Base-by-base conservation (phyloP, 2,888 invertebrate species). In the Pocota personata region DNA sequence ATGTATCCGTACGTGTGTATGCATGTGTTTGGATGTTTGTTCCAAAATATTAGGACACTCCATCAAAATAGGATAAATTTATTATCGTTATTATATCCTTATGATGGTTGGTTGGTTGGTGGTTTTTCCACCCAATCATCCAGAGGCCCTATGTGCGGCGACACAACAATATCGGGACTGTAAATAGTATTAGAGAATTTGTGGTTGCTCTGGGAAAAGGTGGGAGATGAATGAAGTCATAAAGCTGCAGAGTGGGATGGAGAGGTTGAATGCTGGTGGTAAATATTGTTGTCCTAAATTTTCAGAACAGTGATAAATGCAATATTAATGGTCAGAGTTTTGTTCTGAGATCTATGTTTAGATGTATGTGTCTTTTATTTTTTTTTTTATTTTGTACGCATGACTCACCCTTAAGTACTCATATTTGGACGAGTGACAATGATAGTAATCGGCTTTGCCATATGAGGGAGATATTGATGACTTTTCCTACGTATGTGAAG, bases 31-130 rank as follows among this genome's bases (percentile, higher is more conserved):
- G n/a, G n/a, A 35, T 55, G 43, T 62, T 55, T 78, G 46, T 60
- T 10, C 75, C 57, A 52, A 84, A 80, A 79, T 80, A 82, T 86
- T 82, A 82, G 82, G 62, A 82, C 86, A 86, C 86, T 86, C 76
- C 86, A 86, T 86, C 86, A 86, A 82, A 86, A 86, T 82, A 50
- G 58, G 72, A 86, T 82, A 86, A 82, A 86, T 86, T 86, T 86
- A 86, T 82, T 82, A 86, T 82, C 57, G 76, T 72, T 86, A 82
- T 86, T 86, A 86, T 82, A 60, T 76, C 76, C 76, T 60, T 77
- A 67, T 86, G 86, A 82, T 72, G 75, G 84, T 43, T 67, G 75
- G 84, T 43, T 67, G 75, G 76, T 72, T 72, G 71, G 80, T 76
- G 86, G 76, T 80, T 80, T 80, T 76, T 76, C 67, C 75, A 75